These are phyloP conservation scores for Sebastes vulpes DNA, from an alignment of 2,797 vertebrate genomes.

Conservation along the genomic window DNA sequence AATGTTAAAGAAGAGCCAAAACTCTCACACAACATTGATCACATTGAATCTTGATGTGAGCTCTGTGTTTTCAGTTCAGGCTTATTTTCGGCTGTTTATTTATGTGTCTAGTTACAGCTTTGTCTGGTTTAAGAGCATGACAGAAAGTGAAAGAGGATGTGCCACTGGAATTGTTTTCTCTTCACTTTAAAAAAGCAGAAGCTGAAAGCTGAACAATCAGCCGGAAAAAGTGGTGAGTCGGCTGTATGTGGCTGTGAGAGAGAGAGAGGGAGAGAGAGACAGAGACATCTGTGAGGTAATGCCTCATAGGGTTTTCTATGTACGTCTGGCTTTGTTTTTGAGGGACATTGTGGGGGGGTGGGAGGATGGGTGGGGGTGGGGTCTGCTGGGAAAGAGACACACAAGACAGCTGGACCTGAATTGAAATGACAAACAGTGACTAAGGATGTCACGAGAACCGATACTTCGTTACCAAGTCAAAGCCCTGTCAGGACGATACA, in stretches of 20 bases:
- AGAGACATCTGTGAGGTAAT: conserved; percentile 32
- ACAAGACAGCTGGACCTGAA: background rate
- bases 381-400: background rate
- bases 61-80: background rate
- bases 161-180: conserved; percentile 38
- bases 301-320: conserved; percentile 14
- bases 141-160: conserved; percentile 77
- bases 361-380: too few relatives aligned
- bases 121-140: conserved; percentile 43
- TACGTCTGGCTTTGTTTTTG: conserved; percentile 16
- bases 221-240: conserved; percentile 51
- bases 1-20: background rate
- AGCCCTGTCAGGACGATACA: too few relatives aligned
- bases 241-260: conserved; percentile 22
- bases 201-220: conserved; percentile 56
- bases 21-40: background rate
- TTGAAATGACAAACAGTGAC: conserved; percentile 1
- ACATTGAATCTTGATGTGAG: background rate
- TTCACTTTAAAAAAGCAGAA: conserved; percentile 67
- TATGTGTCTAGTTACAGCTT: background rate
- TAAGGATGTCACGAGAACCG: too few relatives aligned
- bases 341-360: background rate
- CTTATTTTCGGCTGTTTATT: background rate
- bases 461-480: too few relatives aligned
- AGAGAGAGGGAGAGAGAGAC: background rate